These are phyloP conservation scores for Tenthredo notha DNA, from an alignment of 2,888 invertebrate genomes.

Conservation along the genomic window DNA sequence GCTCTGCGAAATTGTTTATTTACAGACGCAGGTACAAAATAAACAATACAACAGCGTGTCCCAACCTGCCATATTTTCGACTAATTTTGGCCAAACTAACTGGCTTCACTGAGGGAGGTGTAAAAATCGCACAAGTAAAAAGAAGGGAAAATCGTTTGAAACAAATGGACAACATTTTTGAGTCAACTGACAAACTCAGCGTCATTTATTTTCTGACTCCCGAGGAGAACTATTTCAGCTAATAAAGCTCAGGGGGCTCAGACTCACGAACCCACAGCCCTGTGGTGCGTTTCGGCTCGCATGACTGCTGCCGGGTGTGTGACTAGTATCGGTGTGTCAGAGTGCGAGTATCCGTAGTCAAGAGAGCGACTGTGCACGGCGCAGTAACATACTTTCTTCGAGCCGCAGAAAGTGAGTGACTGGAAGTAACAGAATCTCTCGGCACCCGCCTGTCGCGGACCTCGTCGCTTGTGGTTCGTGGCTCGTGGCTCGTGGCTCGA, in stretches of 20 bases:
- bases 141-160: not conserved
- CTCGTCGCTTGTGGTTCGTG: not conserved
- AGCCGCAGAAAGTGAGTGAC: constrained; percentile 68
- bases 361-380: constrained; percentile 65
- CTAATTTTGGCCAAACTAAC: not conserved
- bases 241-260: not conserved
- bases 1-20: not conserved
- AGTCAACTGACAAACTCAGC: not conserved
- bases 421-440: constrained; percentile 20
- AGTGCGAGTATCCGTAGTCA: constrained; percentile 54
- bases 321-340: not conserved
- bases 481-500: not conserved
- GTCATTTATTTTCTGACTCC: not conserved
- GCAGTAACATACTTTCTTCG: constrained; percentile 74
- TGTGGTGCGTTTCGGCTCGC: constrained; percentile 19
- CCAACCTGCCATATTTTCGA: not conserved
- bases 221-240: not conserved
- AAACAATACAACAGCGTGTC: not conserved
- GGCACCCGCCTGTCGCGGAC: not conserved
- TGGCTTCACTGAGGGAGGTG: not conserved
- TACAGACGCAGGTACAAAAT: not conserved
- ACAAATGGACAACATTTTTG: not conserved
- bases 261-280: not conserved
- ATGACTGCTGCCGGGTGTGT: constrained; percentile 1
- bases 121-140: not conserved